These are phyloP conservation scores for Podocnemis expansa DNA, from an alignment of 2,113 vertebrate genomes.

Conservation along the genomic window DNA sequence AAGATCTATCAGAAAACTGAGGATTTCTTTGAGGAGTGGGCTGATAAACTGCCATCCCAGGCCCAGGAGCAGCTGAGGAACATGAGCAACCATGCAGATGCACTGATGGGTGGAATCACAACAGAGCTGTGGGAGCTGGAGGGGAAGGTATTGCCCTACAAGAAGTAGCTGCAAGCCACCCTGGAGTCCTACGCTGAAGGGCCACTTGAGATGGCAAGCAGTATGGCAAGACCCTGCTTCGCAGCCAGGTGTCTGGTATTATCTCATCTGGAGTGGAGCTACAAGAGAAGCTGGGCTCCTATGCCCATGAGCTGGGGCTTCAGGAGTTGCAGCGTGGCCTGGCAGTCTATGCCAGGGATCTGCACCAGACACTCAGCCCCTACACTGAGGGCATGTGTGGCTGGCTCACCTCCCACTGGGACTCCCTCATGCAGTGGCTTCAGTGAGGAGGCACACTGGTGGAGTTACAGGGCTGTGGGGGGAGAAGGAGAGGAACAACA, in stretches of 20 bases:
- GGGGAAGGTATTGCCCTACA: not conserved
- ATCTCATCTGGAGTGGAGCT: too few relatives aligned
- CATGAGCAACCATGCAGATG: not conserved
- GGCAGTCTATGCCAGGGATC: not conserved
- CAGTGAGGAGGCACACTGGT: not conserved
- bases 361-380: not conserved
- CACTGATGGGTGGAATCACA: not conserved
- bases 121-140: not conserved
- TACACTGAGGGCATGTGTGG: not conserved
- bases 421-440: not conserved
- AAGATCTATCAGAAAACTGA: not conserved
- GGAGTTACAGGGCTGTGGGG: too few relatives aligned
- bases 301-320: not conserved
- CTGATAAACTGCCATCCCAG: not conserved
- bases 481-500: too few relatives aligned
- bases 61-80: not conserved
- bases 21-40: not conserved
- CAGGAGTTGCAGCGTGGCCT: not conserved
- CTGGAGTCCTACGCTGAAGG: not conserved
- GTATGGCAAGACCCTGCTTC: not conserved
- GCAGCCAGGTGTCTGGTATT: too few relatives aligned
- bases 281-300: not conserved
- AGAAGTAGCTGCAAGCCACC: not conserved
- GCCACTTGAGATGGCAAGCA: not conserved
- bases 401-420: not conserved